Percentiles rank a stretch among this genome's conserved stretches.
Evolutionary conservation across 2,113 vertebrate species (phyloP).

Genomic region (Fulica atra): DNA sequence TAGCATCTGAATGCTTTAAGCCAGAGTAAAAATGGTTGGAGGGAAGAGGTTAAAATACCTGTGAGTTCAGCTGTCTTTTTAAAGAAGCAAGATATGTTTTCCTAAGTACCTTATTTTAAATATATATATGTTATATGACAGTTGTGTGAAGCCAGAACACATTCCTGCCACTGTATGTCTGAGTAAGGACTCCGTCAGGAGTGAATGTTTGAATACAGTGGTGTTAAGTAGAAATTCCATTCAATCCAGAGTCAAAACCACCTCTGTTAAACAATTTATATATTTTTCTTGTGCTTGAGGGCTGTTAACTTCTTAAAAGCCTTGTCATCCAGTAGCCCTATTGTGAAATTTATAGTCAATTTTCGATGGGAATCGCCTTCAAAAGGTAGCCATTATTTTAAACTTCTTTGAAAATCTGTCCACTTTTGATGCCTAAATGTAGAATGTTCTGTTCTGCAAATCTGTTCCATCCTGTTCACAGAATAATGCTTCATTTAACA

Average conservation of each 20-base stretch:
- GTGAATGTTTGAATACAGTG: neutral
- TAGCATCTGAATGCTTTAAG: neutral
- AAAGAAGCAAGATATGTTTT: neutral
- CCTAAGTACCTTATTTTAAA: neutral
- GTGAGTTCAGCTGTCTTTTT: neutral
- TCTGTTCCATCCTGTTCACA: neutral
- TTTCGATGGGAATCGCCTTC: neutral
- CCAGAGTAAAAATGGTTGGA: neutral
- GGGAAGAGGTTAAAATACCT: neutral
- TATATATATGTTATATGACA: neutral
- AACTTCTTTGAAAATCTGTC: neutral
- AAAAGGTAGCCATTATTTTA: neutral
- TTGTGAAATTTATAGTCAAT: neutral
- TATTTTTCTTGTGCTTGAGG: neutral
- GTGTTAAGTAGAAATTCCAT: neutral
- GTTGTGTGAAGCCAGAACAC: neutral
- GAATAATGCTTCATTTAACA: neutral
- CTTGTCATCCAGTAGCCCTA: neutral
- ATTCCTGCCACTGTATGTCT: neutral
- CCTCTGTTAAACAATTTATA: too few species aligned
- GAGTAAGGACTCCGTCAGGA: neutral
- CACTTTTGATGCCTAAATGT: neutral
- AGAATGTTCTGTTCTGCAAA: neutral
- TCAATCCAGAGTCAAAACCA: neutral
- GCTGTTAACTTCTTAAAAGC: neutral